Base-by-base conservation (phyloP, 1,140 invertebrate genomes). In the Drosophila novamexicana region DNA sequence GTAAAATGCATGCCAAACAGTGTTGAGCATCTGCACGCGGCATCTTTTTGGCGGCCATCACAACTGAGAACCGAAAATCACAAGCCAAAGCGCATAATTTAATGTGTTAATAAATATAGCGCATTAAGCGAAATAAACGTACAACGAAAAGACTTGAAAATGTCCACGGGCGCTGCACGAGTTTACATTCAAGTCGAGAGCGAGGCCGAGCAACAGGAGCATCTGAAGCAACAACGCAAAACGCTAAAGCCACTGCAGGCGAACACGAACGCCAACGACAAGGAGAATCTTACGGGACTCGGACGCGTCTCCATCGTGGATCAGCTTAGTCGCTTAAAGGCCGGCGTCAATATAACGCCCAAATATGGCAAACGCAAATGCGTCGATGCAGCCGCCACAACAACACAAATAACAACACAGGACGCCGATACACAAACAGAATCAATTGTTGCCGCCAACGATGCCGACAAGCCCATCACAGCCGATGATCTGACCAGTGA, bases 211-310 rank as follows among this genome's bases (percentile, higher is more conserved):
- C 91, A 93, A 70, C 91, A 93, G 86, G 93, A 93, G 79, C 93
- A 93, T 82, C 50, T 92, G n/a, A 93, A 92, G 79, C 93, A 92
- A 71, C 90, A 88, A 56, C 77, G 94, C 81, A 94, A 94, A 92
- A 93, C 93, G 47, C 91, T 95, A 18, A 94, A 94, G 88, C 92
- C 93, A 67, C 80, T 95, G 59, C 94, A 95, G 85, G 93, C 93
- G 50, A 86, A 93, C 76, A 94, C 93, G 54, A 86, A 93, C 77
- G 94, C 94, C 53, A 93, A 81, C 40, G 93, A 95, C 77, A 95
- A 95, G 86, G 94, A 95, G 89, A 95, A 95, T 58, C 81, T 95
- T 22, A 94, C 94, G 65, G 94, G 93, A 57, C 56, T 69, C 47
- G 72, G 89, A 56, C 84, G 80, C 54, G 63, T 77, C 53, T 86